Evolutionary conservation across 2,888 invertebrate species (phyloP).

Genomic region (Ophion ventricosus): DNA sequence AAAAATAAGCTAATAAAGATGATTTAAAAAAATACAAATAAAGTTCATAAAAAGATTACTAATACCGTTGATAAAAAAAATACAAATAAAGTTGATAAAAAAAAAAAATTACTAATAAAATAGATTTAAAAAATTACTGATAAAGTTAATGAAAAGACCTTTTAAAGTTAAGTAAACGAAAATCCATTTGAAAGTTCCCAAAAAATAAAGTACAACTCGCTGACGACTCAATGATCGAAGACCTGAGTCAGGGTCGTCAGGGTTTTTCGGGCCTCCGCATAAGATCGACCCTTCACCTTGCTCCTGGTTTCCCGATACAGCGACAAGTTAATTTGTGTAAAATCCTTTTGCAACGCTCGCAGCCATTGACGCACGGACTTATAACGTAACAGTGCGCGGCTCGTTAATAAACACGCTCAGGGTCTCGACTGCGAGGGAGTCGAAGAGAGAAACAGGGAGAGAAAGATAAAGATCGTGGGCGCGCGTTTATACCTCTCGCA

Average conservation of each 20-base stretch:
- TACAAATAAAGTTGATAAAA: too few species aligned
- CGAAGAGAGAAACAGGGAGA: neutral
- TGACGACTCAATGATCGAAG: neutral
- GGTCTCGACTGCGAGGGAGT: neutral
- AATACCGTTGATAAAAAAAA: too few species aligned
- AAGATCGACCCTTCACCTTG: neutral
- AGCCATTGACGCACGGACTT: neutral
- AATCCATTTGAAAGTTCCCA: neutral
- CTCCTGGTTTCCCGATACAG: neutral
- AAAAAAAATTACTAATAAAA: too few species aligned
- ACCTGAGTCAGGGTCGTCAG: neutral
- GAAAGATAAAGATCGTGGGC: slow-evolving; percentile 9
- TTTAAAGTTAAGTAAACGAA: too few species aligned
- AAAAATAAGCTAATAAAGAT: too few species aligned
- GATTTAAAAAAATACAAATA: too few species aligned
- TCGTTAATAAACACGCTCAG: neutral
- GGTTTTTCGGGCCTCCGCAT: neutral
- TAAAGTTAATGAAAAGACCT: too few species aligned
- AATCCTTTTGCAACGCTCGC: slow-evolving; percentile 2
- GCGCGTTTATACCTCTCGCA: slow-evolving; percentile 49
- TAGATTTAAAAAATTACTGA: too few species aligned
- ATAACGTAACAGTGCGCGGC: slow-evolving; percentile 21
- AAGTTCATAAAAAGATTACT: too few species aligned
- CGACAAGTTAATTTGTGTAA: slow-evolving; percentile 13
- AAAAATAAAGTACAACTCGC: neutral